phyloP scores from a whole-genome alignment of 2,888 invertebrate genomes.

The Thalpophila matura region DNA sequence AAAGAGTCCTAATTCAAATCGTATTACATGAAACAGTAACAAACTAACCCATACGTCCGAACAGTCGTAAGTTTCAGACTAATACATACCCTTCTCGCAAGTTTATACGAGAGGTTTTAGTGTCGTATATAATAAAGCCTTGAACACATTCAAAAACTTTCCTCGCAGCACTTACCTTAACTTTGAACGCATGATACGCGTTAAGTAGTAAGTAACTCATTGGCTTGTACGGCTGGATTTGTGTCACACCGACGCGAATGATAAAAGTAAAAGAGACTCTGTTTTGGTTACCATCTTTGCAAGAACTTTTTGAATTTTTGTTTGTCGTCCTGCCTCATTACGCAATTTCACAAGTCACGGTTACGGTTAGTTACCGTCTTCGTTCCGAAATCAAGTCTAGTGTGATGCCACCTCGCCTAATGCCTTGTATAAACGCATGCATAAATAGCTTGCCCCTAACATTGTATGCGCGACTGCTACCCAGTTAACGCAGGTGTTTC shows the following conservation, averaged over 20 bases:
- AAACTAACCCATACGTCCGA: conserved; percentile 35
- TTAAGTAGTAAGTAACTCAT: conserved; percentile 68
- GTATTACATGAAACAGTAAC: conserved; percentile 13
- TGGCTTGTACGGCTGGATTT: conserved; percentile 57
- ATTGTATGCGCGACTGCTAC: too few relatives aligned
- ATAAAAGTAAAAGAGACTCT: neutral
- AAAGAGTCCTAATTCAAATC: too few relatives aligned
- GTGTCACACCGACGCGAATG: conserved; percentile 53
- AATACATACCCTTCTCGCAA: conserved; percentile 27
- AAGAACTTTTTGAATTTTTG: neutral
- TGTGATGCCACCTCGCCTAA: too few relatives aligned
- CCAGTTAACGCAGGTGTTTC: too few relatives aligned
- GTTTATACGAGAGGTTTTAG: conserved; percentile 60
- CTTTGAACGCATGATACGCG: conserved; percentile 67
- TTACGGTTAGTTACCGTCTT: too few relatives aligned
- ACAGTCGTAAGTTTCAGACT: conserved; percentile 44
- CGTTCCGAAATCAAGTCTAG: too few relatives aligned
- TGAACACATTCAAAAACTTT: conserved; percentile 65
- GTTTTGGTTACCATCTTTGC: too few relatives aligned
- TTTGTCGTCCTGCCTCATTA: too few relatives aligned
- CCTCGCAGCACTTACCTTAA: conserved; percentile 63
- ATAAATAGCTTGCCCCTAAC: too few relatives aligned
- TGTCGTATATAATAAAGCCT: conserved; percentile 62
- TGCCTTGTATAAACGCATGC: too few relatives aligned
- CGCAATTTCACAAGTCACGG: too few relatives aligned